These are phyloP conservation scores for Microctenopoma stevenorrisi DNA, from an alignment of 2,797 vertebrate genomes.

Conservation along the genomic window DNA sequence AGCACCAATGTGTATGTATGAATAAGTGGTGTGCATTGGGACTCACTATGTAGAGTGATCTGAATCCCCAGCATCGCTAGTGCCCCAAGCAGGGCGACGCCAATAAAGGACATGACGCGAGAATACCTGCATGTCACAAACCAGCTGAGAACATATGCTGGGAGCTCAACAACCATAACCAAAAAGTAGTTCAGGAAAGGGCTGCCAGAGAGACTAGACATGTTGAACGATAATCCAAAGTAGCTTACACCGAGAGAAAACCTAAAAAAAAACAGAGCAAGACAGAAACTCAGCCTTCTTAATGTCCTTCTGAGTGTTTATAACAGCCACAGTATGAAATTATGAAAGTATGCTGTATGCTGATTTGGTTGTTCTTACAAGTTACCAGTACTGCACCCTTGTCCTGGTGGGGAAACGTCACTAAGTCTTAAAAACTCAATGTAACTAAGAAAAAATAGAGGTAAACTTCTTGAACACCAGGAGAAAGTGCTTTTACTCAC, in stretches of 20 bases:
- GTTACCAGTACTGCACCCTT: not conserved
- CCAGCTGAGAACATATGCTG: conserved; percentile 32
- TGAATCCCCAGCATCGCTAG: conserved; percentile 53
- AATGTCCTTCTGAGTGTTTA: not conserved
- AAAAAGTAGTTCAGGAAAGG: conserved; percentile 66
- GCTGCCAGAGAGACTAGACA: conserved; percentile 50
- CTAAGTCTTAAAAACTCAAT: not conserved
- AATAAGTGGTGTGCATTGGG: too few species aligned
- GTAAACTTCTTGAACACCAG: not conserved
- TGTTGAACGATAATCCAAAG: conserved; percentile 64
- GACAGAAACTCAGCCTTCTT: not conserved
- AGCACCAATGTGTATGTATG: too few species aligned
- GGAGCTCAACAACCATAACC: conserved; percentile 42
- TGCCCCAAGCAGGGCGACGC: conserved; percentile 46
- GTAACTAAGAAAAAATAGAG: not conserved
- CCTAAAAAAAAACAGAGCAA: conserved; percentile 48
- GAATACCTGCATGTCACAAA: conserved; percentile 29
- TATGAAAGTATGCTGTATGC: too few species aligned
- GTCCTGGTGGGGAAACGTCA: not conserved
- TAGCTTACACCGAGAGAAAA: conserved; percentile 44
- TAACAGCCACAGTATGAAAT: not conserved
- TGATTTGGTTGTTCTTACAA: not conserved
- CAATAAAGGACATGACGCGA: conserved; percentile 38
- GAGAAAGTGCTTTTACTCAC: conserved; percentile 34
- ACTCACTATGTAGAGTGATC: conserved; percentile 58